Base-by-base conservation (phyloP, 2,888 invertebrate species). In the Agriopis aurantiaria region DNA sequence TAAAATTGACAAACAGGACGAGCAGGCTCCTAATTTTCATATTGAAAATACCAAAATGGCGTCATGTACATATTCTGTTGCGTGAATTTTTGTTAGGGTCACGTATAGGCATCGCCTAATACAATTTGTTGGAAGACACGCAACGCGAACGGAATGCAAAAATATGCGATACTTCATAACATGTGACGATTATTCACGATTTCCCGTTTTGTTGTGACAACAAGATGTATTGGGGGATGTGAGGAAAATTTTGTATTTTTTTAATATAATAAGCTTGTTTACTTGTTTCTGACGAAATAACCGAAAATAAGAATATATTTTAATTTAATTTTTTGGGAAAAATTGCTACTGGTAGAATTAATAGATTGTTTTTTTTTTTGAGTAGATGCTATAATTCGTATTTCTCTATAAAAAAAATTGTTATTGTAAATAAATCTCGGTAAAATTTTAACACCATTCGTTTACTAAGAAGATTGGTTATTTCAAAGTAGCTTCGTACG, bases 41-140 rank as follows among this genome's bases (percentile, higher is more conserved):
- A 87, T 85, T 84, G 84, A 82, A 85, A 85, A 84, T 81, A 80
- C 78, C 81, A 83, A 83, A 85, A 85, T 84, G 85, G 82, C 83
- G 84, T 78, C 81, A 51, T 78, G 78, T 85, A 85, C 86, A 87
- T 82, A 85, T 85, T 86, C 83, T 86, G 84, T 87, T 85, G 84
- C 82, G 85, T 81, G 85, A 85, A 87, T 87, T 85, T 83, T 78
- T 82, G 80, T 78, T 82, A 80, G 84, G 88, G 89, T 91, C 93
- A 92, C 93, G 92, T 93, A 91, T 89, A 84, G 88, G 85, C 87
- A 85, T 85, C 89, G 86, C 89, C 89, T 92, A 92, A 93, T 91
- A 91, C 88, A 92, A 93, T 93, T 92, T 92, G 89, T 89, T 89
- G 81, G 84, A 85, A 90, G 90, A 88, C 87, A 87, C 84, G 87